Evolutionary conservation across 1,140 invertebrate species (phyloP).

Genomic region (Drosophila ambigua): DNA sequence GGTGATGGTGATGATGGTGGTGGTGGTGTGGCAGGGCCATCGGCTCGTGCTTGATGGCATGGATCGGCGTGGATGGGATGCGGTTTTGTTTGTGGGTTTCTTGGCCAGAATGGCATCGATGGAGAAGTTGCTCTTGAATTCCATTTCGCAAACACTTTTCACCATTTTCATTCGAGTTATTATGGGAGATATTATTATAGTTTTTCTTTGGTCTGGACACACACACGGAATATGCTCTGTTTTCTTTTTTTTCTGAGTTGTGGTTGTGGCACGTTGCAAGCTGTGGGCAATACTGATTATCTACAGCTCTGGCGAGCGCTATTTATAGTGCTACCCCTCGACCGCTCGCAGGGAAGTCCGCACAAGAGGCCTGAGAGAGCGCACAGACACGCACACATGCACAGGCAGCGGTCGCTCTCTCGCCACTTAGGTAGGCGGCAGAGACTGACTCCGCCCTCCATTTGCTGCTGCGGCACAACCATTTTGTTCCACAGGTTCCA

Average conservation of each 20-base stretch:
- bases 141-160: slow-evolving; percentile 80
- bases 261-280: slow-evolving; percentile 40
- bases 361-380: slow-evolving; percentile 17
- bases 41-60: slow-evolving; percentile 52
- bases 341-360: slow-evolving; percentile 41
- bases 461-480: slow-evolving; percentile 32
- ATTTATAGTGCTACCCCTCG: slow-evolving; percentile 65
- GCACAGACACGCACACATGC: background rate
- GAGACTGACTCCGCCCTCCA: slow-evolving; percentile 55
- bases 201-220: background rate
- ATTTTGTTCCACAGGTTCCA: slow-evolving; percentile 80
- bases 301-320: slow-evolving; percentile 39
- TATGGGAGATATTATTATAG: slow-evolving; percentile 9
- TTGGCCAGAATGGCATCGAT: slow-evolving; percentile 88
- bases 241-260: slow-evolving; percentile 8
- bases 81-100: slow-evolving; percentile 48
- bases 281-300: slow-evolving; percentile 55
- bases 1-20: slow-evolving; percentile 30
- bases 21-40: slow-evolving; percentile 36
- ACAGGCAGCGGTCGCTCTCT: slow-evolving; percentile 21
- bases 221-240: slow-evolving; percentile 47
- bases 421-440: slow-evolving; percentile 2
- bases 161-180: slow-evolving; percentile 49
- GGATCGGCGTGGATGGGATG: background rate
- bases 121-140: slow-evolving; percentile 87